Base-by-base conservation (phyloP, 2,113 vertebrate genomes). In the Perognathus longimembris region DNA sequence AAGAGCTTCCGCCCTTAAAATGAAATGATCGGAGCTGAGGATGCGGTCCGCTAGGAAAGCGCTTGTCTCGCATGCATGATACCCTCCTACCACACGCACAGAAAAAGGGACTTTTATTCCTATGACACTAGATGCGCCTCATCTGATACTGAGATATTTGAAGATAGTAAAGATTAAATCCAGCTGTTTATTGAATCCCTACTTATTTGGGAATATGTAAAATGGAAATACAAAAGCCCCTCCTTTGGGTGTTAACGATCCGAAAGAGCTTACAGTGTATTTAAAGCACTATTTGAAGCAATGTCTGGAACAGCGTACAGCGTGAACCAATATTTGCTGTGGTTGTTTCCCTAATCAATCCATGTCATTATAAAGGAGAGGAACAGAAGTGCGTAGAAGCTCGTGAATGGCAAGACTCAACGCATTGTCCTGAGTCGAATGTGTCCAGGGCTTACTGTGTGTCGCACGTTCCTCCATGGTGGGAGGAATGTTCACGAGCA, bases 121-220 rank as follows among this genome's bases (percentile, higher is more conserved):
- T 67, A 76, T 42, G 26, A 66, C 28, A 59, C 24, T 38, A 57
- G 42, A 69, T 40, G 32, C 17, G 28, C 22, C 26, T 77, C 79
- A 30, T 79, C 50, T 38, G 45, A 63, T 85, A 7, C 38, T 74
- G 17, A 4, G 59, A 70, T 42, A 83, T 38, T 17, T 30, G 38
- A 78, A 21, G 34, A 82, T 57, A 20, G 26, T 30, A 75, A 86
- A 50, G 59, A 38, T 45, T 38, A 83, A 50, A 59, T 61, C 30
- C 10, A 67, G 20, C 7, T 70, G 9, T n/a, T 82, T 77, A 63
- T 32, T 6, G 18, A 89, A 75, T 70, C 34, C 17, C n/a, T 34
- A 28, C 61, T 85, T 84, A 40, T 7, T 36, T 66, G 91, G 81
- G 86, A 34, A 70, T 86, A 32, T 76, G n/a, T 45, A 84, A 59